Base-by-base conservation (phyloP, 2,888 invertebrate species). In the Chironomus tentans region DNA sequence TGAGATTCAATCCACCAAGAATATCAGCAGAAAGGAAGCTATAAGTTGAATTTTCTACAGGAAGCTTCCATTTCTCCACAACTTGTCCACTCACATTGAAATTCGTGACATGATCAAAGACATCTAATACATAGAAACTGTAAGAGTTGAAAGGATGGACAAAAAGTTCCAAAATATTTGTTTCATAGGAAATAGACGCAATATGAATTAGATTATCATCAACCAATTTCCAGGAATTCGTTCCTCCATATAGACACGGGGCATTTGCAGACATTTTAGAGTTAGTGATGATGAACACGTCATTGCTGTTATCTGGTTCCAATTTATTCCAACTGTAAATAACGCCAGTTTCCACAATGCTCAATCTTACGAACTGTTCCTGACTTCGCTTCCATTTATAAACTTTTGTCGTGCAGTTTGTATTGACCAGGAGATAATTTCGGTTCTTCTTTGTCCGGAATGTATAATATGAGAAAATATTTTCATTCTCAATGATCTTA, bases 251-350 rank as follows among this genome's bases (percentile, higher is more conserved):
- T 0, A 77, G 76, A 73, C 83, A 83, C 18, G 79, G 78, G 48
- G 10, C 12, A 12, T 70, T 10, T 6, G 77, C 79, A 7, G 50
- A 70, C 21, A 78, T 68, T 47, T 78, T 79, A 5, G 79, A 78
- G 78, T 80, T 82, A 10, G 82, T 82, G 46, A 84, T 78, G 22
- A 83, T 86, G 65, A 84, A 78, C 0, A 80, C 77, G 5, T 80
- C 78, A 3, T 78, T 78, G 7, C 10, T 65, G 2, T 13, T 65
- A 24, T 21, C 65, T 13, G 56, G 15, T 15, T 56, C 56, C 0
- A 86, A 81, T 0, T 83, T 80, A 4, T 85, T 79, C 79, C 85
- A 84, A 79, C 85, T 83, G 38, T 83, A 81, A 2, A 88, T 80
- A 13, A 80, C 79, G 3, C 88, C 89, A 38, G 86, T 85, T 77